A percentile compares a stretch with the other conserved stretches of the same genome.
Conservation (phyloP, 2,888 invertebrate species). For the Encarsia formosa region DNA sequence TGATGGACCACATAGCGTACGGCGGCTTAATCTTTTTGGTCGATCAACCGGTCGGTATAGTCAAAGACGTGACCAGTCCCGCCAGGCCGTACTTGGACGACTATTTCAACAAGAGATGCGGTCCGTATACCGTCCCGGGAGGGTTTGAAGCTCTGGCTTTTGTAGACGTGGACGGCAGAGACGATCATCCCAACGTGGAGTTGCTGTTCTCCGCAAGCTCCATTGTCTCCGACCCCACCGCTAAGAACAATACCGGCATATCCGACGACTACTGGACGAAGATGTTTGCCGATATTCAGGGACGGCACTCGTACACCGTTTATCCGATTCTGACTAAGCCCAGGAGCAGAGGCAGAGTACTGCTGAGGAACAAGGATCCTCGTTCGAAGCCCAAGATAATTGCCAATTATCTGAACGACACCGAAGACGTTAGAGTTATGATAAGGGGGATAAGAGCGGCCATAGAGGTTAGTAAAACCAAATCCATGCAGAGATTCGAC, state of each 20-base stretch:
- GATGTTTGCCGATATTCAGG: slow-evolving; percentile 56
- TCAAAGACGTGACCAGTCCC: slow-evolving; percentile 25
- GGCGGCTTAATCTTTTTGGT: slow-evolving; percentile 58
- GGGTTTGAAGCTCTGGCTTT: slow-evolving; percentile 66
- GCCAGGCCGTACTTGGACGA: slow-evolving; percentile 37
- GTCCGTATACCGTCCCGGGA: slow-evolving; percentile 61
- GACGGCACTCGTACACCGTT: slow-evolving; percentile 43
- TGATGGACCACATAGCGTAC: slow-evolving; percentile 67
- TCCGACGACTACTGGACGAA: slow-evolving; percentile 57
- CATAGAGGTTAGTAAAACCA: slow-evolving; percentile 58
- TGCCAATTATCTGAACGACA: slow-evolving; percentile 65
- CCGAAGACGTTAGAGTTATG: slow-evolving; percentile 62
- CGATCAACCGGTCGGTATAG: slow-evolving; percentile 49
- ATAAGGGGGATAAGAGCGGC: slow-evolving; percentile 59
- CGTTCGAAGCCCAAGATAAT: slow-evolving; percentile 63
- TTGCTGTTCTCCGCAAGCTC: slow-evolving; percentile 62
- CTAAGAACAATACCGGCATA: slow-evolving; percentile 51
- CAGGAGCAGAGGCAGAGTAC: slow-evolving; percentile 65
- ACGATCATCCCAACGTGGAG: slow-evolving; percentile 65
- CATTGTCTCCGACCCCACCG: slow-evolving; percentile 56
- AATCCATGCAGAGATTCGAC: slow-evolving; percentile 59
- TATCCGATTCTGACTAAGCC: slow-evolving; percentile 56
- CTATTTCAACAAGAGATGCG: slow-evolving; percentile 56
- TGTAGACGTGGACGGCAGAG: slow-evolving; percentile 57
- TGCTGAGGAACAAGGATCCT: slow-evolving; percentile 62